Conservation (phyloP, 2,888 invertebrate genomes). For the Sarcophaga rosellei region DNA sequence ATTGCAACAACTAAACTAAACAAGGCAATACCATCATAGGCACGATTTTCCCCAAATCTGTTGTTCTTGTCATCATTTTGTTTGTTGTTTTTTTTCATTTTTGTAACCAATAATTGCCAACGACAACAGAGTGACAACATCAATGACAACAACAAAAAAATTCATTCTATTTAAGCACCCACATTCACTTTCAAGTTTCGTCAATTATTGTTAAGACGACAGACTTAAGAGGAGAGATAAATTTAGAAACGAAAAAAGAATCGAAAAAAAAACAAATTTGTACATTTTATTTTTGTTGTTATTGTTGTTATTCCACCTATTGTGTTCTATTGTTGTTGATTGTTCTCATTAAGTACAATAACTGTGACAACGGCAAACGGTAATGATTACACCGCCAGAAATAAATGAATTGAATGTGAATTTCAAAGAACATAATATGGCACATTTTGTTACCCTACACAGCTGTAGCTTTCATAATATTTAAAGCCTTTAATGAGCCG, state of each 20-base stretch:
- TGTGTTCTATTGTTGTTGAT: neutral
- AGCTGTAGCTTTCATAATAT: too few species aligned
- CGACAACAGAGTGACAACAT: constrained; percentile 12
- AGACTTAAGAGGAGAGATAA: constrained; percentile 6
- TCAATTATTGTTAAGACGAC: neutral
- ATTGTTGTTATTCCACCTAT: neutral
- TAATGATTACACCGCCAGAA: neutral
- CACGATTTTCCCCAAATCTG: neutral
- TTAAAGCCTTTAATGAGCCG: too few species aligned
- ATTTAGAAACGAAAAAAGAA: constrained; percentile 19
- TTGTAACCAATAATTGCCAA: constrained; percentile 18
- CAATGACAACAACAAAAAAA: neutral
- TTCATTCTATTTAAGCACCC: constrained; percentile 13
- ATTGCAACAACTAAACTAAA: constrained; percentile 17
- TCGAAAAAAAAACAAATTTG: too few species aligned
- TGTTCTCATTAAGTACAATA: neutral
- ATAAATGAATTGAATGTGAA: neutral
- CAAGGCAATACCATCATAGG: neutral
- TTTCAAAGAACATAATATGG: too few species aligned
- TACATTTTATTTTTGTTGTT: constrained; percentile 34
- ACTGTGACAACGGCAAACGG: neutral
- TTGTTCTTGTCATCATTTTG: too few species aligned
- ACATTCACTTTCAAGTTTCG: constrained; percentile 3
- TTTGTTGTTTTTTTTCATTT: neutral
- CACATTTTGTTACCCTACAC: too few species aligned